These are phyloP conservation scores for Folsomia manolachei DNA, from an alignment of 2,888 invertebrate species.

Conservation along the genomic window DNA sequence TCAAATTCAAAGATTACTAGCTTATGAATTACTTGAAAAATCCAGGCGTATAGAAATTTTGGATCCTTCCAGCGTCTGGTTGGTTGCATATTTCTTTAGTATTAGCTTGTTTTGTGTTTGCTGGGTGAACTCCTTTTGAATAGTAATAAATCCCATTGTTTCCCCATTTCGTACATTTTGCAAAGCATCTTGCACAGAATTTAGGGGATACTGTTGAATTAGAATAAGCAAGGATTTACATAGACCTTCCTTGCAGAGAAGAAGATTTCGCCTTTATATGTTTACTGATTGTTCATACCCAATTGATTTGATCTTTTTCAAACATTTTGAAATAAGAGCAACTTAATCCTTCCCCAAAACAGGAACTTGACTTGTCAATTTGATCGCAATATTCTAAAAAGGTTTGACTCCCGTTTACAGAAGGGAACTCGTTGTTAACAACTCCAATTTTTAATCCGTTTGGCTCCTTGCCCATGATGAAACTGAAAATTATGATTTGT, in stretches of 20 bases:
- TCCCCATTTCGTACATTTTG: background rate
- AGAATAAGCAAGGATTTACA: background rate
- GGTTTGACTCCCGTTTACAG: background rate
- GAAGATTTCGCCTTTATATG: no score
- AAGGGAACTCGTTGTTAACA: background rate
- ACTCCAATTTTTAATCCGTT: background rate
- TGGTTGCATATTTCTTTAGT: background rate
- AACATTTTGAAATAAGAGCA: background rate
- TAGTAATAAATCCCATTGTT: background rate
- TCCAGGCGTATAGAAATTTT: background rate
- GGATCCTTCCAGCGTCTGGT: background rate
- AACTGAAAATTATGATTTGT: background rate
- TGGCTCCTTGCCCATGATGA: background rate
- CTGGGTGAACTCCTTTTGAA: background rate
- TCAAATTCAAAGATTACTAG: no score
- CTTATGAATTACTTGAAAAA: background rate
- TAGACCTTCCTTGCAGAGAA: no score
- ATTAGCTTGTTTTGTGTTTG: background rate
- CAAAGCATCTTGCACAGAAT: background rate
- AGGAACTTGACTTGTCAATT: background rate
- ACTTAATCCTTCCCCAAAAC: background rate
- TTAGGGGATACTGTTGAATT: background rate
- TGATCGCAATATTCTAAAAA: background rate
- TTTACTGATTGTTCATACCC: background rate
- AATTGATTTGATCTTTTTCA: conserved; percentile 2